Conservation (phyloP, 2,113 vertebrate species). For the Plectropomus leopardus region DNA sequence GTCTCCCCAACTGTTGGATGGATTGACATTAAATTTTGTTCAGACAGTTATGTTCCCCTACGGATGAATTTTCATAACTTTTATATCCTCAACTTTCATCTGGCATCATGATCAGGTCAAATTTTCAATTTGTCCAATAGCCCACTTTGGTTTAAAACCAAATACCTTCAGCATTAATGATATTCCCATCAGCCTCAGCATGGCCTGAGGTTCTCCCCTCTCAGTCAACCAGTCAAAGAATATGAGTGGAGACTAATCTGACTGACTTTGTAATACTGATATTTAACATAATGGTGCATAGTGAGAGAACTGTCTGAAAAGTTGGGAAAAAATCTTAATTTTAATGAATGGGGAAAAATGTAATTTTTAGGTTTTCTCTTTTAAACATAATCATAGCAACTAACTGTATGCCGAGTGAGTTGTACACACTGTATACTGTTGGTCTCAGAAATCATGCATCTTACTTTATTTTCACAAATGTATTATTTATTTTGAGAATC, state of each 20-base stretch:
- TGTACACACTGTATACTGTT: not conserved
- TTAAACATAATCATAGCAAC: too few species aligned
- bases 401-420: not conserved
- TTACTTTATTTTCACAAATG: not conserved
- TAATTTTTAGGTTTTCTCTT: not conserved
- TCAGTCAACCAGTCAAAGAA: not conserved
- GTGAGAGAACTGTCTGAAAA: not conserved
- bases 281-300: not conserved
- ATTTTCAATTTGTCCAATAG: not conserved
- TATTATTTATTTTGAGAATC: slow-evolving; percentile 4
- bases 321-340: not conserved
- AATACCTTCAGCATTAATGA: not conserved
- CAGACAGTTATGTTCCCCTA: not conserved
- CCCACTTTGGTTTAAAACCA: not conserved
- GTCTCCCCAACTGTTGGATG: not conserved
- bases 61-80: not conserved
- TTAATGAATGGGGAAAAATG: not conserved
- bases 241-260: not conserved
- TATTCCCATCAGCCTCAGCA: not conserved
- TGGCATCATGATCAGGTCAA: not conserved
- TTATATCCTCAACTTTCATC: not conserved
- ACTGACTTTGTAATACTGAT: too few species aligned
- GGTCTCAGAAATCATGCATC: not conserved
- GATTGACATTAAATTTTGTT: not conserved
- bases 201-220: not conserved